These are phyloP conservation scores for Pachymerium ferrugineum DNA, from an alignment of 2,888 invertebrate genomes.

Conservation along the genomic window DNA sequence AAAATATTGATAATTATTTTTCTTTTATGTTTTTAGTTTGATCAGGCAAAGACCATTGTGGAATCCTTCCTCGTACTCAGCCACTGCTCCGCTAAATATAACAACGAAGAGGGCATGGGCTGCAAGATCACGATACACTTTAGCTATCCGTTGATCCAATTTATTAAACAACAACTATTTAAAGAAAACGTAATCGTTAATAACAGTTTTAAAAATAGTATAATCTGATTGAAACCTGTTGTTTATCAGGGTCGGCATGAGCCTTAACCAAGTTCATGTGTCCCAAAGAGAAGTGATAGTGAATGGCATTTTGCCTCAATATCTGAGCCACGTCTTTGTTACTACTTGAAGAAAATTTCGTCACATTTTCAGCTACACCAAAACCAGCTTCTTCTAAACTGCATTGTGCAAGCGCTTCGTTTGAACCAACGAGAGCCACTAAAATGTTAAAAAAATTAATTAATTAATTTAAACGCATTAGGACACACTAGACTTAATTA, in stretches of 20 bases:
- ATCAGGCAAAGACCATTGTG: conserved; percentile 16
- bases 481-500: background rate
- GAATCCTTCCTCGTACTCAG: background rate
- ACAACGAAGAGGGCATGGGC: conserved; percentile 23
- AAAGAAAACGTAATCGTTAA: too few relatives aligned
- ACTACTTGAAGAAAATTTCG: background rate
- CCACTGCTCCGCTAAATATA: conserved; percentile 1
- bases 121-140: background rate
- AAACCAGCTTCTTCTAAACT: conserved; percentile 28
- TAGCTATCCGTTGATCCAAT: conserved; percentile 18
- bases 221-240: too few relatives aligned
- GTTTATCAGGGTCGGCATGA: background rate
- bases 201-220: too few relatives aligned
- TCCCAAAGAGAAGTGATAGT: conserved; percentile 9
- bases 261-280: conserved; percentile 7
- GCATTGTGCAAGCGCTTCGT: conserved; percentile 7
- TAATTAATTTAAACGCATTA: background rate
- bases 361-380: background rate
- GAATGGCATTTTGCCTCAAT: background rate
- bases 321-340: conserved; percentile 22
- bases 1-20: background rate
- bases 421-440: conserved; percentile 21
- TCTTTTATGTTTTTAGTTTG: conserved; percentile 11
- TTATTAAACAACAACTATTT: conserved; percentile 22
- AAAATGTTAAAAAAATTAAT: background rate